Conservation (phyloP, 2,888 invertebrate genomes). For the Fabriciana adippe region DNA sequence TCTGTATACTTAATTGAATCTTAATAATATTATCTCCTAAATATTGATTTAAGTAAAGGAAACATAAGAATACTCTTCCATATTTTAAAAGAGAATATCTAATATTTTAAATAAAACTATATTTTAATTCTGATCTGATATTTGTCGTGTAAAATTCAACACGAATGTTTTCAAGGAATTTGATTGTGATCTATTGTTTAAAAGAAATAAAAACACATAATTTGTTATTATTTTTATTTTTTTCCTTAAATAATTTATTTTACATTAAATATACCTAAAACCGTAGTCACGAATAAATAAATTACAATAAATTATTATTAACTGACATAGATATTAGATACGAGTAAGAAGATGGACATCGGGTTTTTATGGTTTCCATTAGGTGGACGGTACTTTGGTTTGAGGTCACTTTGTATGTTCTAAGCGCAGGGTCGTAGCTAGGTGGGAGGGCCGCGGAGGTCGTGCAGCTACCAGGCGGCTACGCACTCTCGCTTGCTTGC, state of each 20-base stretch:
- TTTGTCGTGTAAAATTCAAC: too few relatives aligned
- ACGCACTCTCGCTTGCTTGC: slow-evolving; percentile 51
- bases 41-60: slow-evolving; percentile 4
- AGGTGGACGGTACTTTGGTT: slow-evolving; percentile 74
- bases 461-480: slow-evolving; percentile 41
- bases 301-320: slow-evolving; percentile 80
- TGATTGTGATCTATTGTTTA: neutral
- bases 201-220: slow-evolving; percentile 59
- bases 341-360: slow-evolving; percentile 65
- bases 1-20: slow-evolving; percentile 53
- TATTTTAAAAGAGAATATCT: neutral
- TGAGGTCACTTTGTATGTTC: slow-evolving; percentile 69
- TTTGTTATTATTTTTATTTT: slow-evolving; percentile 63
- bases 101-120: too few relatives aligned
- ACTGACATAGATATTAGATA: slow-evolving; percentile 79
- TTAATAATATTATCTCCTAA: slow-evolving; percentile 28
- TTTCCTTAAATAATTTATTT: slow-evolving; percentile 67
- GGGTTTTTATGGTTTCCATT: slow-evolving; percentile 62
- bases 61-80: neutral
- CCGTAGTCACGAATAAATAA: slow-evolving; percentile 79
- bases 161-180: neutral
- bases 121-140: neutral
- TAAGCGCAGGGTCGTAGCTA: slow-evolving; percentile 44
- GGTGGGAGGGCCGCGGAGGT: slow-evolving; percentile 32
- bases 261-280: slow-evolving; percentile 66